phyloP scores from a whole-genome alignment of 2,888 invertebrate genomes.

The Physocephala rufipes region DNA sequence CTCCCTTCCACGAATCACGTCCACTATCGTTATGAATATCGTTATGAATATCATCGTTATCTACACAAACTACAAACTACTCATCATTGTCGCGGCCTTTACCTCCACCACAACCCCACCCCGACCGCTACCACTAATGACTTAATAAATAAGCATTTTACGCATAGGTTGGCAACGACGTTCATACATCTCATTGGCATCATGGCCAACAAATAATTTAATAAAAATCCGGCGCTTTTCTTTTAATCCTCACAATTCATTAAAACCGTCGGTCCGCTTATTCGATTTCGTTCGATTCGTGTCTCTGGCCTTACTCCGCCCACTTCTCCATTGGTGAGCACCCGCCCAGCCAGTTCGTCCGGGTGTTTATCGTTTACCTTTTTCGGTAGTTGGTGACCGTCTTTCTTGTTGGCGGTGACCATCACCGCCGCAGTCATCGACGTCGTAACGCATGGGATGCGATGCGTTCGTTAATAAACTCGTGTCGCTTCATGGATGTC shows the following conservation, averaged over 20 bases:
- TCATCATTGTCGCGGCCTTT: neutral
- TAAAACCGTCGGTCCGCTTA: constrained; percentile 56
- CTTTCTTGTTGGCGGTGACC: no score
- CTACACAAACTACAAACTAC: no score
- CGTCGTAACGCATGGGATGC: neutral
- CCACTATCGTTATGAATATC: neutral
- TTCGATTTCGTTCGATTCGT: constrained; percentile 9
- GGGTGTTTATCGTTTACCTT: no score
- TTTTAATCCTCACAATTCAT: constrained; percentile 66
- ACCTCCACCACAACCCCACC: neutral
- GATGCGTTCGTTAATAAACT: constrained; percentile 26
- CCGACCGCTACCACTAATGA: constrained; percentile 53
- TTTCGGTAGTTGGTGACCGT: constrained; percentile 4
- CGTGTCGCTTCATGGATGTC: constrained; percentile 51
- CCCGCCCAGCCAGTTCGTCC: no score
- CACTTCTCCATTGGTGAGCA: no score
- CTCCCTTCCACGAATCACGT: neutral
- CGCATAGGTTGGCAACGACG: constrained; percentile 43
- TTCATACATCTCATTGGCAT: neutral
- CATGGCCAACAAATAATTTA: constrained; percentile 62
- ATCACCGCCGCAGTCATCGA: neutral
- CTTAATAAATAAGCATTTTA: constrained; percentile 62
- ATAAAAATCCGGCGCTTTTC: constrained; percentile 66
- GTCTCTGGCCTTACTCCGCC: neutral
- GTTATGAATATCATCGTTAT: neutral